Conservation (phyloP, 2,797 vertebrate genomes). For the Acanthis flammea region DNA sequence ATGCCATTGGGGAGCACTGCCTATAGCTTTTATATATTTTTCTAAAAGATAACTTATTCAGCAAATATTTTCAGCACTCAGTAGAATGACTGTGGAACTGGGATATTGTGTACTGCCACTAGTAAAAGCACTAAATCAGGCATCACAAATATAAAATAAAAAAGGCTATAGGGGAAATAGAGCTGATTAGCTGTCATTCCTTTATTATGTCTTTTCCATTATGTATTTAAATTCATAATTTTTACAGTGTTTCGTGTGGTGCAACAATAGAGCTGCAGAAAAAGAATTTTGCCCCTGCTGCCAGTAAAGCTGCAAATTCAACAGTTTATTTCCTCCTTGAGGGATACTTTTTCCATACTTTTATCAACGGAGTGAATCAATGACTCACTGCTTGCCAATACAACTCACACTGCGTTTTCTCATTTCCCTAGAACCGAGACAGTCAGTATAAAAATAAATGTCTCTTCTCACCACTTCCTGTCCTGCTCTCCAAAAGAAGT, state of each 20-base stretch:
- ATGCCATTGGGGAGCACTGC: background rate
- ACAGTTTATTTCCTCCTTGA: background rate
- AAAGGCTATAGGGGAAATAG: background rate
- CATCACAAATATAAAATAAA: background rate
- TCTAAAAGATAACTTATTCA: background rate
- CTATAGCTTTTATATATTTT: background rate
- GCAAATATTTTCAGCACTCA: background rate
- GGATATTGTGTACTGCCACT: background rate
- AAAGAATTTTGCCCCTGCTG: background rate
- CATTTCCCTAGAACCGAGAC: conserved; percentile 21
- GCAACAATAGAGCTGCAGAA: background rate
- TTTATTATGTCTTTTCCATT: background rate
- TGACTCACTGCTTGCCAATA: conserved; percentile 40
- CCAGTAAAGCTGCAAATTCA: background rate
- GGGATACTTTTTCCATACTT: background rate
- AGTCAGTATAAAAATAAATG: conserved; percentile 21
- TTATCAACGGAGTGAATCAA: conserved; percentile 21
- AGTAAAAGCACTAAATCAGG: background rate
- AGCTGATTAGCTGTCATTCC: background rate
- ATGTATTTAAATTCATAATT: background rate
- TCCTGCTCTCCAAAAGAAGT: background rate
- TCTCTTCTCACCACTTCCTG: conserved; percentile 22
- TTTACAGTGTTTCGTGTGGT: background rate
- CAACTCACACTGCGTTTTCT: background rate
- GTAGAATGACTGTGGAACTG: background rate